Percentiles rank a stretch among this genome's conserved stretches.
Evolutionary conservation across 2,888 invertebrate genomes (phyloP).

Genomic region (Mesochorus sp.): DNA sequence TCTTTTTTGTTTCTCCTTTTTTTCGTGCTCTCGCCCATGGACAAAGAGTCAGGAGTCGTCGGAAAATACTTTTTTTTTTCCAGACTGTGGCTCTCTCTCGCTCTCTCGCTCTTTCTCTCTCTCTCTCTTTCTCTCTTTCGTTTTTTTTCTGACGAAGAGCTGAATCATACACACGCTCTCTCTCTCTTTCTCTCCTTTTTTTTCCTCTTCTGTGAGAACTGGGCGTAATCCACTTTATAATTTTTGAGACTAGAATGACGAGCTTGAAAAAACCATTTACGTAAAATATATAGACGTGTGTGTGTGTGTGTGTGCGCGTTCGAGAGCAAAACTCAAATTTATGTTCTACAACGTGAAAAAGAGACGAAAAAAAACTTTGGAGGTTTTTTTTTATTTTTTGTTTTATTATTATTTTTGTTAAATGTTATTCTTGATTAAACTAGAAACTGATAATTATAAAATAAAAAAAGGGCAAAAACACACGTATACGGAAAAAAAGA

Average conservation of each 20-base stretch:
- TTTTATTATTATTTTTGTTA: too few species aligned
- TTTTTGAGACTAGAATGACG: conserved; percentile 36
- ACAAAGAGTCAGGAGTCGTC: conserved; percentile 55
- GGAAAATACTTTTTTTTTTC: conserved; percentile 51
- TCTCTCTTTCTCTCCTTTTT: neutral
- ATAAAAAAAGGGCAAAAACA: neutral
- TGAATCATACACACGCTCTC: conserved; percentile 37
- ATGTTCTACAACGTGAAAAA: too few species aligned
- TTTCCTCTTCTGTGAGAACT: conserved; percentile 31
- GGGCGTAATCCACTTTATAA: conserved; percentile 37
- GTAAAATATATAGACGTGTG: conserved; percentile 5
- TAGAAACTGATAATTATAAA: neutral
- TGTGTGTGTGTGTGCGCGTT: too few species aligned
- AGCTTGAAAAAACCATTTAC: conserved; percentile 40
- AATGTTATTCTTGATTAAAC: too few species aligned
- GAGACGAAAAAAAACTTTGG: too few species aligned
- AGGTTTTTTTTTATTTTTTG: too few species aligned
- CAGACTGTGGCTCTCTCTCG: neutral
- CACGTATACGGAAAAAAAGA: too few species aligned
- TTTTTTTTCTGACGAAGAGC: conserved; percentile 7
- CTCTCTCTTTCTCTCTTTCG: neutral
- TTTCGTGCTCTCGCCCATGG: conserved; percentile 39
- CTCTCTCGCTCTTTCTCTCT: conserved; percentile 8
- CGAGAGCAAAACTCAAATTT: neutral
- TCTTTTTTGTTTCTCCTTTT: conserved; percentile 18